Conservation (phyloP, 2,888 invertebrate species). For the Petrophora chlorosata region DNA sequence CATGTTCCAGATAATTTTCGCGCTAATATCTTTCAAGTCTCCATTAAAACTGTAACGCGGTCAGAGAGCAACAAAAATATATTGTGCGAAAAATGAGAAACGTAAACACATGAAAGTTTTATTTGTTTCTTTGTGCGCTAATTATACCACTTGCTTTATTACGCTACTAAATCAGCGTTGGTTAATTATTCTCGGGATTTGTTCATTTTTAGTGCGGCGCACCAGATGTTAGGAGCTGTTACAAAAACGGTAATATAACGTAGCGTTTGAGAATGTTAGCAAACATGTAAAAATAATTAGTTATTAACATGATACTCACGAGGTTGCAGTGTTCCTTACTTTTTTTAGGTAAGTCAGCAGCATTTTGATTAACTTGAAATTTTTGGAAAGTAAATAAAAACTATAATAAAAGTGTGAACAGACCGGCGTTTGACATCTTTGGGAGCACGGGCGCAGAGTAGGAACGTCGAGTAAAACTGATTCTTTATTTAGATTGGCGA, state of each 20-base stretch:
- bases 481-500: conserved; percentile 62
- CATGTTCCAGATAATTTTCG: conserved; percentile 37
- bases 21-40: conserved; percentile 40
- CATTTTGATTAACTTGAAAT: conserved; percentile 39
- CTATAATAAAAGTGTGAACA: conserved; percentile 32
- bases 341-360: conserved; percentile 65
- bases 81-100: conserved; percentile 48
- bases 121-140: conserved; percentile 39
- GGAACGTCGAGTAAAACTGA: conserved; percentile 54
- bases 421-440: conserved; percentile 34
- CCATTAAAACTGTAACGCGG: conserved; percentile 54
- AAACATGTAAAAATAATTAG: conserved; percentile 9
- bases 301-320: conserved; percentile 27
- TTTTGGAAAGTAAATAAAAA: conserved; percentile 13
- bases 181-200: conserved; percentile 27
- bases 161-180: conserved; percentile 26
- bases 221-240: conserved; percentile 24
- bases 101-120: conserved; percentile 48
- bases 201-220: conserved; percentile 15
- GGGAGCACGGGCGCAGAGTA: conserved; percentile 46
- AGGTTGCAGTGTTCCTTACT: conserved; percentile 45
- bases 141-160: conserved; percentile 30
- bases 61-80: conserved; percentile 53
- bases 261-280: conserved; percentile 15
- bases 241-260: conserved; percentile 18